A percentile compares a stretch with the other conserved stretches of the same genome.
These are phyloP conservation scores for Mesembrinibis cayennensis DNA, from an alignment of 2,113 vertebrate species.

Conservation along the genomic window DNA sequence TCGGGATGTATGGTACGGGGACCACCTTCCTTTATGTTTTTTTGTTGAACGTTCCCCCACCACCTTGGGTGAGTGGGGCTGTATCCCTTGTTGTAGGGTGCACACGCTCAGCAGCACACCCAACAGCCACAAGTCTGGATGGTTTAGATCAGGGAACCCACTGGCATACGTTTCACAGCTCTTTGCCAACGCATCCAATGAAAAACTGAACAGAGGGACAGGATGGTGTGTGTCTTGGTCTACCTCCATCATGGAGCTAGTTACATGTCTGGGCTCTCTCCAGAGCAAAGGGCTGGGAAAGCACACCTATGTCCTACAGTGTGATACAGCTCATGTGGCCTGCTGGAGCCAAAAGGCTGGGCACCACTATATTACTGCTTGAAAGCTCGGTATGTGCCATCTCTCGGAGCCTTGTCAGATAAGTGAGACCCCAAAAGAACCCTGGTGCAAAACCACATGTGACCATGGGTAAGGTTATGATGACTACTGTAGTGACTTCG, in stretches of 20 bases:
- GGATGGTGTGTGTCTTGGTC: not conserved
- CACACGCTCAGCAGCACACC: not conserved
- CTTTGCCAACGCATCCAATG: not conserved
- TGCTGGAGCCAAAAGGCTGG: not conserved
- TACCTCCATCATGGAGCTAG: fast-evolving
- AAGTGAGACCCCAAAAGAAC: not conserved
- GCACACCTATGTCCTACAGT: not conserved
- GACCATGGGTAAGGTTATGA: not conserved
- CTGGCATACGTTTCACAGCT: not conserved
- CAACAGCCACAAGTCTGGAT: not conserved
- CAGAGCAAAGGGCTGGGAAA: not conserved
- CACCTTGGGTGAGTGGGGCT: not conserved
- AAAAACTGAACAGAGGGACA: not conserved
- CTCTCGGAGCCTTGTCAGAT: not conserved
- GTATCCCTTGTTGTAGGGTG: not conserved
- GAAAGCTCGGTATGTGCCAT: not conserved
- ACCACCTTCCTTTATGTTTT: not conserved
- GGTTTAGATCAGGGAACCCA: not conserved
- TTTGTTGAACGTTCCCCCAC: not conserved
- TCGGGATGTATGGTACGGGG: not conserved
- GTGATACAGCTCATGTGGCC: not conserved
- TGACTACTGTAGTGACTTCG: not conserved
- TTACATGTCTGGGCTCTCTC: not conserved
- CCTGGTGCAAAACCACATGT: not conserved
- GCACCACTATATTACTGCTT: not conserved